Base-by-base conservation (phyloP, 2,888 invertebrate genomes). In the Leptura quadrifasciata region DNA sequence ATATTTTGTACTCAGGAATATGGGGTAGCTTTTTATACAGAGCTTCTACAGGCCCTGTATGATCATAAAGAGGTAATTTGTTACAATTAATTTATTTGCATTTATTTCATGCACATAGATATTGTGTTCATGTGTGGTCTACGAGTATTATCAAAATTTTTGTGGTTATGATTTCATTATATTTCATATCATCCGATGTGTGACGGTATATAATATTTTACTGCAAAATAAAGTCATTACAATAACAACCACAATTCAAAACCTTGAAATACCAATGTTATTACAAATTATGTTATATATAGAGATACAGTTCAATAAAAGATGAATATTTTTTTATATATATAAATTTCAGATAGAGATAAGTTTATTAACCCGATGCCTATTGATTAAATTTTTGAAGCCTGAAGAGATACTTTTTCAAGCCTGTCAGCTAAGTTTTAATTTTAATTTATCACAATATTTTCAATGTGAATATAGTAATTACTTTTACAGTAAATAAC, bases 361-460 rank as follows among this genome's bases (percentile, higher is more conserved):
- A n/a, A 47, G 47, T 15, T 47, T 47, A 47, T 47, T 47, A 47
- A 47, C 47, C 47, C n/a, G n/a, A n/a, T 5, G 47, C 5, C 5
- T n/a, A n/a, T 47, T 47, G n/a, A 47, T n/a, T 47, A n/a, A 47
- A 47, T 47, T n/a, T 47, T 47, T 47, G n/a, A 6, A n/a, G 47
- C 47, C 17, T 47, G 47, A 47, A 47, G 47, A 6, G n/a, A 47
- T 47, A n/a, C n/a, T 47, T 47, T n/a, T 47, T 47, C 5, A 47
- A 15, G 8, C 2, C 39, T n/a, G 47, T 47, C 47, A 47, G n/a
- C 17, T 5, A n/a, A 47, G 15, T 47, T 47, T 47, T 15, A 47
- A 15, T 47, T 47, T 47, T 47, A n/a, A 47, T 47, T 15, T n/a
- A 47, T n/a, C 47, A n/a, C 1, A 47, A n/a, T n/a, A 3, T n/a